Evolutionary conservation across 2,797 vertebrate species (phyloP).

Genomic region (Sebastes itinus): DNA sequence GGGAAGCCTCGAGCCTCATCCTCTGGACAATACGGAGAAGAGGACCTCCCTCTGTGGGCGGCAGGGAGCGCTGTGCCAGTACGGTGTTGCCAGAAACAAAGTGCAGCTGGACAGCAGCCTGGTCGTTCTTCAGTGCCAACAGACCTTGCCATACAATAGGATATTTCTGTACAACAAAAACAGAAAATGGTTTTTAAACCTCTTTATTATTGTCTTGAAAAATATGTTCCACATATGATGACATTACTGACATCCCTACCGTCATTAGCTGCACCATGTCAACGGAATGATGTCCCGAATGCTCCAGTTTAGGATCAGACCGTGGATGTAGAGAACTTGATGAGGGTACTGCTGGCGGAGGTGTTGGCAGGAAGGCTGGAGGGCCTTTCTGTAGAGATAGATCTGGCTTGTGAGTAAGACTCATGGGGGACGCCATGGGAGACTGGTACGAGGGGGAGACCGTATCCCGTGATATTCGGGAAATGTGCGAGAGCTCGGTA

Average conservation of each 20-base stretch:
- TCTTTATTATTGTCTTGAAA: background rate
- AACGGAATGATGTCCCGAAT: constrained; percentile 88
- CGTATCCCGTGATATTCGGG: constrained; percentile 84
- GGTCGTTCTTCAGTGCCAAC: constrained; percentile 96
- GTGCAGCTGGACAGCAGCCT: constrained; percentile 96
- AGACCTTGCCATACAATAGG: constrained; percentile 99
- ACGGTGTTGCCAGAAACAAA: constrained; percentile 97
- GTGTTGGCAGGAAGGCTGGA: constrained; percentile 78
- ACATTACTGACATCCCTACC: constrained; percentile 72
- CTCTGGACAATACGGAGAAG: constrained; percentile 96
- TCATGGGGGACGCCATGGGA: constrained; percentile 82
- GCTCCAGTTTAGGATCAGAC: constrained; percentile 87
- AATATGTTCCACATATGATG: background rate
- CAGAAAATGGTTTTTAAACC: background rate
- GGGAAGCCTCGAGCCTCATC: constrained; percentile 95
- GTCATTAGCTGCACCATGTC: constrained; percentile 98
- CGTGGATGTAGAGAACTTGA: constrained; percentile 83
- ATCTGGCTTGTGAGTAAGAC: constrained; percentile 89
- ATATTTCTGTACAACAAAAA: constrained; percentile 88
- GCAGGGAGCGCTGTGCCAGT: constrained; percentile 94
- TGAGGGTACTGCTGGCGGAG: constrained; percentile 72
- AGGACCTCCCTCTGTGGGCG: constrained; percentile 92
- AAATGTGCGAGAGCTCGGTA: constrained; percentile 87
- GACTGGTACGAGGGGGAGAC: constrained; percentile 92
- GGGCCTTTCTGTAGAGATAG: constrained; percentile 80